Evolutionary conservation across 2,888 invertebrate species (phyloP), one percentile per base, ranked within the genome.

Genomic region (Lycia hirtaria): DNA sequence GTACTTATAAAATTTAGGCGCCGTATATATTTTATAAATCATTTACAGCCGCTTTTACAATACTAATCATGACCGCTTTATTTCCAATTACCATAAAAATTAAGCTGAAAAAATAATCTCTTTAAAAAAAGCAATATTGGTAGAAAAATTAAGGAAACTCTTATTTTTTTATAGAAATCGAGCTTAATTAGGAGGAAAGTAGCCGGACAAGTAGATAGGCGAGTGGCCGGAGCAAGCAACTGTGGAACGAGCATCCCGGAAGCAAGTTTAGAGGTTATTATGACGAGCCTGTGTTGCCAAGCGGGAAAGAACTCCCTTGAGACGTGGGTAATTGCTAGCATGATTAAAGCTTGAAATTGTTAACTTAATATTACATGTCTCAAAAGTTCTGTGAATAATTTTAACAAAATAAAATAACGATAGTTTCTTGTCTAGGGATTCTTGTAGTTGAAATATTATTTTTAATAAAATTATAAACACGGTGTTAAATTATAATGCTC

Each of bases 231-330:
- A 22, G 35, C 41, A 44, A 54, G 54, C 26, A 41, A 28, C 30
- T 20, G n/a, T n/a, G 33, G 45, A 45, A 10, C 45, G 14, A 30
- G 44, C 17, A 17, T 28, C 15, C 44, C 22, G 54, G 57, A 61
- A 51, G 37, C 43, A 58, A 58, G 52, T 58, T 58, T 58, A 32
- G 47, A 48, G 48, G 48, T 38, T 15, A 49, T 47, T 44, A 37
- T 44, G 41, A 10, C 15, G 50, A 50, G 45, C 32, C 44, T 22
- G 52, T 48, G 52, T 53, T 58, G 48, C 57, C 52, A 53, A 56
- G 52, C 48, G n/a, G 43, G 41, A 47, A 37, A 48, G 45, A 20
- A 51, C 43, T 49, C 43, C 48, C 48, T 56, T 19, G 40, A 53
- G 57, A 53, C 48, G 52, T 20, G 48, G 41, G 43, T 53, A 58